phyloP scores from a whole-genome alignment of 2,797 vertebrate genomes.

The Neosilurus mollespiculum region DNA sequence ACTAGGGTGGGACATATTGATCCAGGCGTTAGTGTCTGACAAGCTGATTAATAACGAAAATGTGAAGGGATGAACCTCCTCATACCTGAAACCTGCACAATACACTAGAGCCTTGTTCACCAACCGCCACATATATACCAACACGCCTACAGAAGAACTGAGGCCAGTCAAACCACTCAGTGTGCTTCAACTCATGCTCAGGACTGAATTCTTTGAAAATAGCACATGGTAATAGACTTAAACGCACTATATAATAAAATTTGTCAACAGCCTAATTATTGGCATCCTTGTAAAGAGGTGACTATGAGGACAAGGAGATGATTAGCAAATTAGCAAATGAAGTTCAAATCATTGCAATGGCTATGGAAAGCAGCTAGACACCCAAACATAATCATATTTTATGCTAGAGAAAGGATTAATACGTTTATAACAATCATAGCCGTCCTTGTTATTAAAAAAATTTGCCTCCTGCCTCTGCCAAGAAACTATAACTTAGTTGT shows the following conservation, averaged over 20 bases:
- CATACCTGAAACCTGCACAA: slow-evolving; percentile 23
- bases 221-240: too few relatives aligned
- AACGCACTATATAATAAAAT: too few relatives aligned
- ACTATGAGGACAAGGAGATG: background rate
- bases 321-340: background rate
- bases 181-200: background rate
- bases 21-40: slow-evolving; percentile 49
- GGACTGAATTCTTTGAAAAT: too few relatives aligned
- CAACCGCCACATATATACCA: background rate
- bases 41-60: slow-evolving; percentile 57
- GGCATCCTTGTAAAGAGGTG: too few relatives aligned
- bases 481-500: background rate
- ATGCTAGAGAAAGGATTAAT: background rate
- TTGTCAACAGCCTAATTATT: too few relatives aligned
- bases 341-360: background rate
- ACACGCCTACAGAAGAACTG: too few relatives aligned
- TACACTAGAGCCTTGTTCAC: slow-evolving; percentile 4
- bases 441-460: background rate
- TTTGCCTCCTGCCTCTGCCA: background rate
- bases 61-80: slow-evolving; percentile 40
- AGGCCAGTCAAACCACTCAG: too few relatives aligned
- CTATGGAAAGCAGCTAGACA: background rate
- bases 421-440: background rate
- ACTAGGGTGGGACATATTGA: slow-evolving; percentile 53
- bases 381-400: background rate